These are phyloP conservation scores for Camelus bactrianus DNA, from an alignment of 2,113 vertebrate species.

Conservation along the genomic window DNA sequence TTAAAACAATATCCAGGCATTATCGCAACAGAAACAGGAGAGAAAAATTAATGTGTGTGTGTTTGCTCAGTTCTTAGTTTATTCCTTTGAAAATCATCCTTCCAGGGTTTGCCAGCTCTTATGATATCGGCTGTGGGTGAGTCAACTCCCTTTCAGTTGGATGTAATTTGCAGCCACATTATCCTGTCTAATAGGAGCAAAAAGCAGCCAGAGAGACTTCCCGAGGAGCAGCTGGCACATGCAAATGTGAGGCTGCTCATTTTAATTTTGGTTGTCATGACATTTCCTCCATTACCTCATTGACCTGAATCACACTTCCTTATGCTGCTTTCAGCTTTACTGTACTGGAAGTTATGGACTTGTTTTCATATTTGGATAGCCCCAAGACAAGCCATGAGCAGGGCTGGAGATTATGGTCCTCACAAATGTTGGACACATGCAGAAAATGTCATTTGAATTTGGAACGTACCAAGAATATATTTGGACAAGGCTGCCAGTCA, in stretches of 20 bases:
- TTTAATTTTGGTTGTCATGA: slow-evolving; percentile 71
- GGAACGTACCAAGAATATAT: slow-evolving; percentile 7
- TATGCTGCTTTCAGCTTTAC: background rate
- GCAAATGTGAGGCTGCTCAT: slow-evolving; percentile 66
- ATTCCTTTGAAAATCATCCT: background rate
- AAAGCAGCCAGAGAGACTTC: slow-evolving; percentile 68
- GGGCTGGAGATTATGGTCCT: background rate
- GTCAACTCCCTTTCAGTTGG: slow-evolving; percentile 44
- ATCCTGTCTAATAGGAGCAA: slow-evolving; percentile 53
- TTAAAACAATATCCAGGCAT: background rate
- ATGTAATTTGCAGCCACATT: slow-evolving; percentile 67
- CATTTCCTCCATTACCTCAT: slow-evolving; percentile 67
- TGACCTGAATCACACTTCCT: slow-evolving; percentile 44
- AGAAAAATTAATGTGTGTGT: background rate
- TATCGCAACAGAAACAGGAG: background rate
- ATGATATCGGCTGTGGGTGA: slow-evolving; percentile 5
- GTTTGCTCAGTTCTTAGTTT: slow-evolving; percentile 1
- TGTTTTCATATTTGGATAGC: slow-evolving; percentile 43
- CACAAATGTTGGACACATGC: background rate
- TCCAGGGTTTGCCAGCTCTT: background rate
- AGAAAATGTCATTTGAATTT: slow-evolving; percentile 42
- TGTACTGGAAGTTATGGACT: background rate
- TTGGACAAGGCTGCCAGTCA: background rate
- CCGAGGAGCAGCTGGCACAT: slow-evolving; percentile 33
- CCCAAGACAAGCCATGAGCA: background rate